Base-by-base conservation (phyloP, 2,888 invertebrate species). In the Synanthedon myopaeformis region DNA sequence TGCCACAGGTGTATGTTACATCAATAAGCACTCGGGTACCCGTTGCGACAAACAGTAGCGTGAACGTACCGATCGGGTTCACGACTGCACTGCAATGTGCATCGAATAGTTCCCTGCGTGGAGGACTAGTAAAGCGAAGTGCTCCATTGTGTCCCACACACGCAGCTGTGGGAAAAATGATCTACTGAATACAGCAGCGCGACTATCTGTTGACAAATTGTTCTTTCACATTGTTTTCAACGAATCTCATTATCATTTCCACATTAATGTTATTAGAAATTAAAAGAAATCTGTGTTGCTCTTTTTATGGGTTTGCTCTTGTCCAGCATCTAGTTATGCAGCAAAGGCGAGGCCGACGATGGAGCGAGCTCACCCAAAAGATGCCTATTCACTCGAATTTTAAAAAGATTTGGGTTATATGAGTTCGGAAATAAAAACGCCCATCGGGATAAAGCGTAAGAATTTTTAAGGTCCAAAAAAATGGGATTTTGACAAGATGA, bases 131-230 rank as follows among this genome's bases (percentile, higher is more conserved):
- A 76, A 81, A 82, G 82, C 81, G 79, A 72, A 73, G 73, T 66
- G 66, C 66, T 76, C 77, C 67, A 83, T 83, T 84, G 82, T 83
- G 67, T 64, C 10, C 5, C 23, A 59, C 63, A 66, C 61, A 59
- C 63, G 66, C 61, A 59, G 67, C 74, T 79, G 79, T 86, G 86
- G 77, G 85, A 86, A 85, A 77, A 78, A 61, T 75, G 62, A 61
- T 35, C 35, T 73, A 71, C 72, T 79, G 74, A 77, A 79, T 74
- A 74, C 74, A 74, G 67, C 70, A 70, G 72, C n/a, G n/a, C 14
- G 45, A 13, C 6, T 13, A 12, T 45, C 11, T 45, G 14, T 45
- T 45, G 45, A 45, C 45, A 45, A 14, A 45, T 45, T n/a, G 14
- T 45, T 45, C n/a, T 13, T 45, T 45, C 49, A 3, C 19, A 49